A percentile compares a stretch with the other conserved stretches of the same genome.
Conservation (phyloP, 2,888 invertebrate genomes). For the Thymelicus sylvestris region DNA sequence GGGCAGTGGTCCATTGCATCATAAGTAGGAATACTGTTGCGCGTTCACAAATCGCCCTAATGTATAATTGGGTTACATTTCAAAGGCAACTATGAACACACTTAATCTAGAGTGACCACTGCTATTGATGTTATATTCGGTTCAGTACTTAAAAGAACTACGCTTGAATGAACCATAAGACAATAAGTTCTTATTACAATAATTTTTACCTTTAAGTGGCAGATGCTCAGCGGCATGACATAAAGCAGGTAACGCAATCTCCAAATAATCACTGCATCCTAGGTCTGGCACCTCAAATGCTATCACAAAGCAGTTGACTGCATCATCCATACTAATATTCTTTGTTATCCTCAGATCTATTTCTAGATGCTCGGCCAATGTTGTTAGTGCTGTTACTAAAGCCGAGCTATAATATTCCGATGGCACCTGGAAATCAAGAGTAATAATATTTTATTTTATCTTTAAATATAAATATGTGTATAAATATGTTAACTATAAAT, state of each 20-base stretch:
- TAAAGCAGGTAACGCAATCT: slow-evolving; percentile 91
- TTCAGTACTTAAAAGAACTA: too few species aligned
- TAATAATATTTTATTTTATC: slow-evolving; percentile 2
- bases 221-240: slow-evolving; percentile 91
- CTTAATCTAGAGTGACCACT: background rate
- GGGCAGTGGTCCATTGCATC: too few species aligned
- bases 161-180: too few species aligned
- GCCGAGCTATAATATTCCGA: slow-evolving; percentile 84
- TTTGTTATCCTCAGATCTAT: slow-evolving; percentile 87
- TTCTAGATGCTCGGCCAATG: slow-evolving; percentile 89
- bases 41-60: too few species aligned
- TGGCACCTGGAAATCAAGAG: slow-evolving; percentile 67
- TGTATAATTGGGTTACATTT: too few species aligned
- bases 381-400: slow-evolving; percentile 89
- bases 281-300: slow-evolving; percentile 91
- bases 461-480: slow-evolving; percentile 13
- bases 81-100: too few species aligned
- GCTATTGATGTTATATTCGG: background rate
- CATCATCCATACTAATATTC: slow-evolving; percentile 79
- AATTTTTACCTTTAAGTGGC: slow-evolving; percentile 82
- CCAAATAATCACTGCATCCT: slow-evolving; percentile 92
- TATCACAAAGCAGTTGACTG: slow-evolving; percentile 87
- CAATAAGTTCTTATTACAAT: background rate
- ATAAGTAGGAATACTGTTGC: too few species aligned
- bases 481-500: too few species aligned